Evolutionary conservation across 2,888 invertebrate genomes (phyloP).

Genomic region (Acleris sparsana): DNA sequence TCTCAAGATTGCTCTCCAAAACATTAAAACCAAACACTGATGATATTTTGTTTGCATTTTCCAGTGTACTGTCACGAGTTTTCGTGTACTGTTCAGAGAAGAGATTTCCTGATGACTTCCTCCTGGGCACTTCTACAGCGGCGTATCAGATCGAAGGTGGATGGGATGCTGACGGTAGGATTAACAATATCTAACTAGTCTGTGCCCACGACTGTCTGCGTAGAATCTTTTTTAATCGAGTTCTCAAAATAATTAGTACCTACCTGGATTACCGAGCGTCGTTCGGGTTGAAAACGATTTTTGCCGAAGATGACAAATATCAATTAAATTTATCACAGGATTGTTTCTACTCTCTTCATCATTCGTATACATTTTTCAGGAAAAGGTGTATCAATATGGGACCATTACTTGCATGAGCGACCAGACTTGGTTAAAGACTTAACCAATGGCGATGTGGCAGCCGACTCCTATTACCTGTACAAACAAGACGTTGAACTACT

Average conservation of each 20-base stretch:
- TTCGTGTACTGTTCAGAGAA: neutral
- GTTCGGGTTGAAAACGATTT: too few species aligned
- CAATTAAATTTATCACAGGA: neutral
- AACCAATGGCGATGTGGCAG: conserved; percentile 82
- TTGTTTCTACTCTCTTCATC: neutral
- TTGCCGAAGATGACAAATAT: too few species aligned
- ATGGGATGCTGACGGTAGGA: conserved; percentile 36
- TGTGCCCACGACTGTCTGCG: neutral
- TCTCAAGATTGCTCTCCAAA: too few species aligned
- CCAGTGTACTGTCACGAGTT: too few species aligned
- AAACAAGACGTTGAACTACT: conserved; percentile 65
- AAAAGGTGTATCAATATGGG: conserved; percentile 81
- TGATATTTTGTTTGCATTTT: too few species aligned
- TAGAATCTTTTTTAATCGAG: neutral
- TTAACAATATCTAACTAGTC: neutral
- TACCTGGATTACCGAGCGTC: too few species aligned
- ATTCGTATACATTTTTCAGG: conserved; percentile 53
- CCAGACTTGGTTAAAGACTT: conserved; percentile 40
- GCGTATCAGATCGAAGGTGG: conserved; percentile 38
- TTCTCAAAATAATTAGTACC: neutral
- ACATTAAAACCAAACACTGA: too few species aligned
- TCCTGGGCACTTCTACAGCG: conserved; percentile 28
- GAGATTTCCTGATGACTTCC: conserved; percentile 25
- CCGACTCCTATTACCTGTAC: conserved; percentile 83
- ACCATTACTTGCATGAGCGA: conserved; percentile 52